Conservation (phyloP, 1,140 invertebrate genomes). For the Paraescarpia echinospica region DNA sequence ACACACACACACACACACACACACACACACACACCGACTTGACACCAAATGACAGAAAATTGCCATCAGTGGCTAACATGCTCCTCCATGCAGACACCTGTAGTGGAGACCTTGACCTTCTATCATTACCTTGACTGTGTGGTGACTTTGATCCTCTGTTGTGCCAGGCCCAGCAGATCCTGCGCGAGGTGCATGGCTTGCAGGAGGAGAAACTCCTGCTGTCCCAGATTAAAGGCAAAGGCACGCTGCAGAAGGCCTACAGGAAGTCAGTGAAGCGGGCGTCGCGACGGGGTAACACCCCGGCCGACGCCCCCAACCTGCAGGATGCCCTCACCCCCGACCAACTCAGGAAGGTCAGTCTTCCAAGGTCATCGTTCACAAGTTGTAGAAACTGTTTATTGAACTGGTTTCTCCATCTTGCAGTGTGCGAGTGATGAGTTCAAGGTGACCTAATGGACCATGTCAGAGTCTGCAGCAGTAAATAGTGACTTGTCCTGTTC, state of each 20-base stretch:
- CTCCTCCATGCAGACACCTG: too few relatives aligned
- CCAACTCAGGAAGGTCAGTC: constrained; percentile 2
- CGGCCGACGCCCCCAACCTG: background rate
- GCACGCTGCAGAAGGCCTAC: constrained; percentile 40
- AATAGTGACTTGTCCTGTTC: too few relatives aligned
- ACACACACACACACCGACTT: too few relatives aligned
- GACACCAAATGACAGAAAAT: too few relatives aligned
- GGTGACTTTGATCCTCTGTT: background rate
- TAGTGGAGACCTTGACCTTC: too few relatives aligned
- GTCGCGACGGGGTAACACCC: background rate
- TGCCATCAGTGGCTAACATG: too few relatives aligned
- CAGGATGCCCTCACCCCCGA: constrained; percentile 16
- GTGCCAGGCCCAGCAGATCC: constrained; percentile 36
- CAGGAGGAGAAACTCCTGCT: constrained; percentile 41
- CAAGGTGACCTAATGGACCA: too few relatives aligned
- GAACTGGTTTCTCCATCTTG: background rate
- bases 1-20: too few relatives aligned
- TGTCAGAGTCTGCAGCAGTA: too few relatives aligned
- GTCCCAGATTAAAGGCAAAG: constrained; percentile 38
- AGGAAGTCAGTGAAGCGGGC: constrained; percentile 39
- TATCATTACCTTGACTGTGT: too few relatives aligned
- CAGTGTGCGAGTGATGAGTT: too few relatives aligned
- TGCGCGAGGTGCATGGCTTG: constrained; percentile 39
- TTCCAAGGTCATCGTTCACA: background rate
- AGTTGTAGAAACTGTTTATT: background rate